These are phyloP conservation scores for Tympanuchus pallidicinctus DNA, from an alignment of 2,113 vertebrate genomes.

Conservation along the genomic window DNA sequence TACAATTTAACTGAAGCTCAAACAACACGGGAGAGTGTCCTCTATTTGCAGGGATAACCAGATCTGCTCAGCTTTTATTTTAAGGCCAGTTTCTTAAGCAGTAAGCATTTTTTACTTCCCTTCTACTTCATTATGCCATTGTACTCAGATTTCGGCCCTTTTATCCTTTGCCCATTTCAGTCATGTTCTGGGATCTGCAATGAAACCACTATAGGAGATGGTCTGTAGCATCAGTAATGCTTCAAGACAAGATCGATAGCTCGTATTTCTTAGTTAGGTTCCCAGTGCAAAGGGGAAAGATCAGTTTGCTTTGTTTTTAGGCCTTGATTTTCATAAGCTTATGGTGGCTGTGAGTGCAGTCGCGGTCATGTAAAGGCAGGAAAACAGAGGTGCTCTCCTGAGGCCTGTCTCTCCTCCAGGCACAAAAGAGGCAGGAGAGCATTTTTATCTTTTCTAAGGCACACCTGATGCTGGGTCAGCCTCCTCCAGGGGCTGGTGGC, in stretches of 20 bases:
- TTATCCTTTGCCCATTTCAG: conserved; percentile 66
- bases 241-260: conserved; percentile 9
- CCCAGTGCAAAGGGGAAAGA: conserved; percentile 19
- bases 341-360: conserved; percentile 37
- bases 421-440: rapidly evolving
- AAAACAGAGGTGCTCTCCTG: neutral
- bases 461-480: neutral
- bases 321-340: conserved; percentile 55
- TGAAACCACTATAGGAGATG: conserved; percentile 62
- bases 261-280: conserved; percentile 56
- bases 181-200: conserved; percentile 67
- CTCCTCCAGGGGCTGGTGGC: neutral
- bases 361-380: conserved; percentile 25
- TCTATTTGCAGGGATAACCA: conserved; percentile 69
- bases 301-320: conserved; percentile 46
- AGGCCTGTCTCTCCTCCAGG: neutral
- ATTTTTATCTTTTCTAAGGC: neutral
- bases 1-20: conserved; percentile 62
- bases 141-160: conserved; percentile 67
- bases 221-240: conserved; percentile 61
- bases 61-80: conserved; percentile 61
- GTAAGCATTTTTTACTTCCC: conserved; percentile 70
- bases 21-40: conserved; percentile 67
- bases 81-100: conserved; percentile 65
- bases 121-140: conserved; percentile 67